phyloP scores from a whole-genome alignment of 2,797 vertebrate species.

The Apodemus agrarius region DNA sequence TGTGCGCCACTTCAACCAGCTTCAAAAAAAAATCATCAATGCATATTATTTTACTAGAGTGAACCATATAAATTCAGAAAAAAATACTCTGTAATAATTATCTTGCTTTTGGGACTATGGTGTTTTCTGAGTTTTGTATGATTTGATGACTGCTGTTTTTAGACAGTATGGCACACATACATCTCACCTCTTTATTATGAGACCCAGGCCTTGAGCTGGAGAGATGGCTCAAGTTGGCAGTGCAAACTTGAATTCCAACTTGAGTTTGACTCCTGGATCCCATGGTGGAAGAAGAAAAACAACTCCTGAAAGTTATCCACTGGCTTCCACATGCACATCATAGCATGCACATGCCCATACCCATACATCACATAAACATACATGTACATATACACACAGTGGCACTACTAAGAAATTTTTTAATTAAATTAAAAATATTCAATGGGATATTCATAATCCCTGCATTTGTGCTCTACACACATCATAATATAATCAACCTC shows the following conservation, averaged over 20 bases:
- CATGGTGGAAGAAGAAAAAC: neutral
- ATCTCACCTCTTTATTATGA: neutral
- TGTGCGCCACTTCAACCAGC: neutral
- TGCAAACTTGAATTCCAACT: neutral
- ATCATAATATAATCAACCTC: neutral
- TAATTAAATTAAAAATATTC: neutral
- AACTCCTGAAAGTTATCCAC: neutral
- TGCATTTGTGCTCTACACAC: neutral
- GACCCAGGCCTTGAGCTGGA: neutral
- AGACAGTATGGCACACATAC: neutral
- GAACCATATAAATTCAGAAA: neutral
- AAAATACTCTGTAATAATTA: neutral
- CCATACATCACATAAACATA: neutral
- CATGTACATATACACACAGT: neutral
- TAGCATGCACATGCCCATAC: too few relatives aligned
- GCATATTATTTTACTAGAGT: neutral
- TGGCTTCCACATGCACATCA: neutral
- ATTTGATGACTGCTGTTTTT: neutral
- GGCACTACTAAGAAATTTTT: neutral
- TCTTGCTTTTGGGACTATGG: neutral
- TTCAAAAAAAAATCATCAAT: neutral
- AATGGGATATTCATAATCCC: neutral
- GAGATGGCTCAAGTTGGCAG: neutral
- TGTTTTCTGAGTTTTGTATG: neutral
- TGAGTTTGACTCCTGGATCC: neutral